phyloP scores from a whole-genome alignment of 2,113 vertebrate genomes.

The Corydoras maculifer region DNA sequence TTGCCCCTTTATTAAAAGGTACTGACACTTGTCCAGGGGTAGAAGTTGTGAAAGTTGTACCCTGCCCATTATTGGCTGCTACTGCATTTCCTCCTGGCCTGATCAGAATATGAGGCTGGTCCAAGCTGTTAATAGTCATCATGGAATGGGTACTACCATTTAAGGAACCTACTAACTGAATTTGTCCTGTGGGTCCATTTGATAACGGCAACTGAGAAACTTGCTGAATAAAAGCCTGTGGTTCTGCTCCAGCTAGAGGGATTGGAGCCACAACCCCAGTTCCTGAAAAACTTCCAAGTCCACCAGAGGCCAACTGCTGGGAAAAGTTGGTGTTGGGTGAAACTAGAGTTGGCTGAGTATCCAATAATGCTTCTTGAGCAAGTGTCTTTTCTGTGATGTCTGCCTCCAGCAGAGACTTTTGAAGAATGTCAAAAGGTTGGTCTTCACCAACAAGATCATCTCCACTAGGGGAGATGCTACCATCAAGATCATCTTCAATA shows the following conservation, averaged over 20 bases:
- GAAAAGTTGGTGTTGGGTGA: constrained; percentile 56
- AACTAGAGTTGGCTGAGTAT: constrained; percentile 71
- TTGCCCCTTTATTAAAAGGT: constrained; percentile 85
- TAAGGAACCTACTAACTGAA: constrained; percentile 89
- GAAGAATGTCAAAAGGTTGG: constrained; percentile 97
- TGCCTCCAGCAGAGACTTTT: constrained; percentile 95
- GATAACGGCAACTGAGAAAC: constrained; percentile 79
- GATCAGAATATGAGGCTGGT: constrained; percentile 89
- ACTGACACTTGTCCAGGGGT: constrained; percentile 82
- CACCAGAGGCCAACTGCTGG: constrained; percentile 66
- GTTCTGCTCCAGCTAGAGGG: constrained; percentile 77
- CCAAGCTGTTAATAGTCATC: constrained; percentile 92
- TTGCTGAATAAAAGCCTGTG: constrained; percentile 85
- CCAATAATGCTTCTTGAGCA: constrained; percentile 93
- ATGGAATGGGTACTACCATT: constrained; percentile 78
- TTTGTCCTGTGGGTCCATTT: constrained; percentile 87
- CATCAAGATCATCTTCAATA: constrained; percentile 89
- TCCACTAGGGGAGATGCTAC: constrained; percentile 73
- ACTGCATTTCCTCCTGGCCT: constrained; percentile 69
- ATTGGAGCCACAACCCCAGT: constrained; percentile 72
- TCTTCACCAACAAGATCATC: constrained; percentile 85
- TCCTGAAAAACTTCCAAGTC: constrained; percentile 52
- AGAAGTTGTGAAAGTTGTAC: constrained; percentile 75
- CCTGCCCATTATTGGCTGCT: constrained; percentile 46
- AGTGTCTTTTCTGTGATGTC: constrained; percentile 97